Base-by-base conservation (phyloP, 2,888 invertebrate species). In the Thecocarcelia acutangulata region DNA sequence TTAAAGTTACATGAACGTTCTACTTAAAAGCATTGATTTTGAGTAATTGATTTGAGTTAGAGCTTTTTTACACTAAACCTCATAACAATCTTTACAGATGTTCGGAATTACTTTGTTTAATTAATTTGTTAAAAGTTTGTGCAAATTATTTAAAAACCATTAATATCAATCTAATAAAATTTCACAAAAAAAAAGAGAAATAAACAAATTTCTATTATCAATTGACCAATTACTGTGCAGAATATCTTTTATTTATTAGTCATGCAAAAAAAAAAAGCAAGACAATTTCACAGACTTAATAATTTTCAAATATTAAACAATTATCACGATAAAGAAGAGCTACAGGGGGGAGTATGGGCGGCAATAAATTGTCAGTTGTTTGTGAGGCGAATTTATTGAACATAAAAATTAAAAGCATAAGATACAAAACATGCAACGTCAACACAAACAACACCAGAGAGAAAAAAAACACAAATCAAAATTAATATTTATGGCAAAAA, bases 401-500 rank as follows among this genome's bases (percentile, higher is more conserved):
- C 15, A 75, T 28, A 28, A 59, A 64, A 64, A 48, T 40, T 44
- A 33, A 21, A 48, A 15, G 19, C 12, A 73, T 28, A 61, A 56
- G 13, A 28, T 28, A 37, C n/a, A 61, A 66, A 11, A 61, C 12
- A 52, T 33, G 9, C 28, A 9, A 52, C 15, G 13, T 2, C 63
- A 37, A 66, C 42, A 28, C 5, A 64, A 52, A 58, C 33, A 37
- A 66, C 42, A 28, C 5, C 58, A 52, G 50, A 21, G 28, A 46
- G 52, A 24, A 15, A 37, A 40, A 42, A n/a, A 6, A 33, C 69
- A 72, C 63, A 77, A 81, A 73, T 74, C 74, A 82, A 69, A 82
- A 74, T 82, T 69, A 78, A 78, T 66, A 82, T 82, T 82, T 82
- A 82, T 74, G 78, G 66, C 50, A 74, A 50, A 50, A 40, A 74